phyloP scores from a whole-genome alignment of 35 echinoderm and acorn worm genomes.

The Hemicentrotus pulcherrimus region DNA sequence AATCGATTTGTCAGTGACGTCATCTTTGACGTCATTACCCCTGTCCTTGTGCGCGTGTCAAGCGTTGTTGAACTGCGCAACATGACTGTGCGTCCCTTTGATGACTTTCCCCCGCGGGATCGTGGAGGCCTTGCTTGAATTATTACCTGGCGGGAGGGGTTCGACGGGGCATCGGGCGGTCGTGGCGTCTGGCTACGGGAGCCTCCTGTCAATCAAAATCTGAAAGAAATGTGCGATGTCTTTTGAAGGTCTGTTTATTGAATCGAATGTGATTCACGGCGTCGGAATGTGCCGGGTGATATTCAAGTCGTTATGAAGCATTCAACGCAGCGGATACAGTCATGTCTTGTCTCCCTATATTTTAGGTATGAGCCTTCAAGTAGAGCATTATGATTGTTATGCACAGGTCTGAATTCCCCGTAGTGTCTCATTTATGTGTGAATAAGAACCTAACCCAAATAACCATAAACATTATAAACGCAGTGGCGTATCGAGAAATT shows the following conservation, averaged over 20 bases:
- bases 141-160: neutral
- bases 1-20: neutral
- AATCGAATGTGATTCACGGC: neutral
- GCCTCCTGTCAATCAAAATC: neutral
- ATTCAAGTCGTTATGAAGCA: neutral
- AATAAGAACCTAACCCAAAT: too few relatives aligned
- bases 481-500: too few relatives aligned
- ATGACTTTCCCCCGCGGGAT: neutral
- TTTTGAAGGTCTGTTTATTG: constrained; percentile 12
- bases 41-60: neutral
- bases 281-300: neutral
- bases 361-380: too few relatives aligned
- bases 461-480: too few relatives aligned
- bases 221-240: neutral
- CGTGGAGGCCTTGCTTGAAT: neutral
- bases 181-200: neutral
- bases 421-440: too few relatives aligned
- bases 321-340: too few relatives aligned
- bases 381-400: too few relatives aligned
- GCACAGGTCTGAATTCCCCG: too few relatives aligned
- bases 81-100: neutral
- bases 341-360: too few relatives aligned
- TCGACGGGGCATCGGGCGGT: neutral
- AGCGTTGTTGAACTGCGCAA: neutral
- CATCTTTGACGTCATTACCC: neutral